A percentile compares a stretch with the other conserved stretches of the same genome.
These are phyloP conservation scores for Yponomeuta sedellus DNA, from an alignment of 2,888 invertebrate genomes.

Conservation along the genomic window DNA sequence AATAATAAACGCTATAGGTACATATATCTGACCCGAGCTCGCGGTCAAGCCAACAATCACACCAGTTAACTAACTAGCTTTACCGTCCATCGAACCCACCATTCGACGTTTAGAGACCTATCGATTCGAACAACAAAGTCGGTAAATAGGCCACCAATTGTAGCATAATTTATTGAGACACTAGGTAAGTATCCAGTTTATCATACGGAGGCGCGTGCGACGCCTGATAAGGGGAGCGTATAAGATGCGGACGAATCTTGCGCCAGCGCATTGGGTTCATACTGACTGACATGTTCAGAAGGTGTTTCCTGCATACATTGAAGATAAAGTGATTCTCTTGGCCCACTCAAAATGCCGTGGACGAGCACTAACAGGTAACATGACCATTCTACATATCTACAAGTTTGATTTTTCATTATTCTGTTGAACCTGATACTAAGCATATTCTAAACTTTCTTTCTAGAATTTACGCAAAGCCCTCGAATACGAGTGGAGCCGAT, in stretches of 20 bases:
- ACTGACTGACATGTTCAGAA: constrained; percentile 47
- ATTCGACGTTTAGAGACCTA: background rate
- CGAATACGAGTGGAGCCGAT: constrained; percentile 56
- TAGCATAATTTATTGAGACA: background rate
- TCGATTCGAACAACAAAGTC: background rate
- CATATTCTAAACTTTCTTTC: constrained; percentile 22
- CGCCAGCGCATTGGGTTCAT: constrained; percentile 38
- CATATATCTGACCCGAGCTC: background rate
- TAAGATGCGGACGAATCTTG: background rate
- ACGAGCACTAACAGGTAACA: constrained; percentile 67
- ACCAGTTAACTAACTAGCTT: background rate
- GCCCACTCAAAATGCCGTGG: constrained; percentile 59
- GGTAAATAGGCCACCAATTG: background rate
- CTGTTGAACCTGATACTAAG: no score
- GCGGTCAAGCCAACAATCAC: background rate
- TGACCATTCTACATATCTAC: constrained; percentile 2
- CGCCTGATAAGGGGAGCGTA: constrained; percentile 12
- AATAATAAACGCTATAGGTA: background rate
- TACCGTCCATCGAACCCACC: background rate
- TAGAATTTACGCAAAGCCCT: constrained; percentile 71
- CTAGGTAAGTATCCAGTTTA: background rate
- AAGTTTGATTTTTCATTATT: background rate
- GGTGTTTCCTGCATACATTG: constrained; percentile 60
- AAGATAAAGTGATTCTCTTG: constrained; percentile 58
- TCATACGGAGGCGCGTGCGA: constrained; percentile 56